Evolutionary conservation across 2,113 vertebrate genomes (phyloP).

Genomic region (Oryzias woworae): DNA sequence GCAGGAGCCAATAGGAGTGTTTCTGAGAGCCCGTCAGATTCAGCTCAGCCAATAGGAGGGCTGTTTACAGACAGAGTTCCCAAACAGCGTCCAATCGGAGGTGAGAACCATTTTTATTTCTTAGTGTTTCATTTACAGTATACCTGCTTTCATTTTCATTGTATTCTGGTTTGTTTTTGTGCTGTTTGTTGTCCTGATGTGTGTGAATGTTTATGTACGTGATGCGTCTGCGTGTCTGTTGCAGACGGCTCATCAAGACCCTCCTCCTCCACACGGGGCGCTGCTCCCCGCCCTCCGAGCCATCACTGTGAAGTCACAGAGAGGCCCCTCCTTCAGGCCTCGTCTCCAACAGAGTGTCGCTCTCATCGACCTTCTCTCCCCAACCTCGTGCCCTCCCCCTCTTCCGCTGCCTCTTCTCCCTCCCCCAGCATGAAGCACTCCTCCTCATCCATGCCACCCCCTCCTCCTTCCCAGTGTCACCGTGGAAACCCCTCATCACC

Average conservation of each 20-base stretch:
- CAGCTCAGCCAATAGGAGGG: slow-evolving; percentile 78
- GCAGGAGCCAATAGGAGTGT: slow-evolving; percentile 57
- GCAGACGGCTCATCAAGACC: slow-evolving; percentile 76
- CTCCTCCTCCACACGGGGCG: slow-evolving; percentile 75
- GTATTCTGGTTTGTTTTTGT: too few species aligned
- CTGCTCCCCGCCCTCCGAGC: slow-evolving; percentile 81
- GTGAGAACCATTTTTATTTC: slow-evolving; percentile 55
- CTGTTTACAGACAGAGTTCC: slow-evolving; percentile 87
- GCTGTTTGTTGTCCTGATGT: too few species aligned
- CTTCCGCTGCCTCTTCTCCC: slow-evolving; percentile 80
- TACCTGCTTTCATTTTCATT: too few species aligned
- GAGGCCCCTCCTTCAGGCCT: slow-evolving; percentile 59
- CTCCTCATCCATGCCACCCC: slow-evolving; percentile 79
- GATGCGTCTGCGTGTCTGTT: not conserved
- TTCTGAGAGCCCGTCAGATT: slow-evolving; percentile 68
- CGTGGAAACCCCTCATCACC: slow-evolving; percentile 79
- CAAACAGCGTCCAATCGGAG: slow-evolving; percentile 84
- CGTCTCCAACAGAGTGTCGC: slow-evolving; percentile 81
- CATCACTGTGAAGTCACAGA: slow-evolving; percentile 80
- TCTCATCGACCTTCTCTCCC: slow-evolving; percentile 86
- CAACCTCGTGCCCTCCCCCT: slow-evolving; percentile 84
- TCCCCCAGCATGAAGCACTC: slow-evolving; percentile 85
- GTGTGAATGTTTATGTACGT: not conserved
- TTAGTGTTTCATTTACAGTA: too few species aligned
- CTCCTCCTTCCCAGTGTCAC: slow-evolving; percentile 78